These are phyloP conservation scores for Esperia sulphurella DNA, from an alignment of 2,888 invertebrate genomes.

Conservation along the genomic window DNA sequence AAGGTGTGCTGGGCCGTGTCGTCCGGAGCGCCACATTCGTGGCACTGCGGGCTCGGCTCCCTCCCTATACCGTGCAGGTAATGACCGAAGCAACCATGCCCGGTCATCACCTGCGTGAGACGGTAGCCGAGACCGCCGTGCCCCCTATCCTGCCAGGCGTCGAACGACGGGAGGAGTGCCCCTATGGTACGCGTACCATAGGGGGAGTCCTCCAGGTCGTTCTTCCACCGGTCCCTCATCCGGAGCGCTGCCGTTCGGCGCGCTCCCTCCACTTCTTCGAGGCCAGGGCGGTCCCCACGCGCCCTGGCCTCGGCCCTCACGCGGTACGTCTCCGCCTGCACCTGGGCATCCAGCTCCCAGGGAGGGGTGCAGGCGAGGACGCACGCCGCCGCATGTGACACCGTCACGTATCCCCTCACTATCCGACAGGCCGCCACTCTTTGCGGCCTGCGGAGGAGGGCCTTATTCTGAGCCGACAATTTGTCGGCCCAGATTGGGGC, in stretches of 20 bases:
- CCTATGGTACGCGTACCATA: neutral
- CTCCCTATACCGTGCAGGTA: constrained; percentile 4
- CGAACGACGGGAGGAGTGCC: neutral
- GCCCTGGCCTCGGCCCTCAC: neutral
- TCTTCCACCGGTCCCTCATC: neutral
- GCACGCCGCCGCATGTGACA: constrained; percentile 12
- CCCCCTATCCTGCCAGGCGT: too few relatives aligned
- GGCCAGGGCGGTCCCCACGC: neutral
- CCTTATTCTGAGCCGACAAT: neutral
- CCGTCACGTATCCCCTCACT: constrained; percentile 10
- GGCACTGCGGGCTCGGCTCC: constrained; percentile 1
- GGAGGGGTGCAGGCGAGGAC: constrained; percentile 9
- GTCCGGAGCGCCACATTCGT: neutral
- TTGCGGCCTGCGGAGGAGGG: neutral
- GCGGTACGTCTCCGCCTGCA: constrained; percentile 1
- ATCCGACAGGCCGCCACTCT: constrained; percentile 7
- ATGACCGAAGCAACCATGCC: too few relatives aligned
- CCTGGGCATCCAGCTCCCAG: constrained; percentile 13
- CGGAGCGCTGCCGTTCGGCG: constrained; percentile 7
- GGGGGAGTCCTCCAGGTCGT: neutral
- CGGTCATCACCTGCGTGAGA: too few relatives aligned
- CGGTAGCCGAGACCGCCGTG: neutral
- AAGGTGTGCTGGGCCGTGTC: constrained; percentile 7
- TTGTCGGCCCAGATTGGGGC: neutral
- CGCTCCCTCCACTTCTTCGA: neutral